A percentile compares a stretch with the other conserved stretches of the same genome.
Evolutionary conservation across 2,113 vertebrate genomes (phyloP).

Genomic region (Eira barbara): DNA sequence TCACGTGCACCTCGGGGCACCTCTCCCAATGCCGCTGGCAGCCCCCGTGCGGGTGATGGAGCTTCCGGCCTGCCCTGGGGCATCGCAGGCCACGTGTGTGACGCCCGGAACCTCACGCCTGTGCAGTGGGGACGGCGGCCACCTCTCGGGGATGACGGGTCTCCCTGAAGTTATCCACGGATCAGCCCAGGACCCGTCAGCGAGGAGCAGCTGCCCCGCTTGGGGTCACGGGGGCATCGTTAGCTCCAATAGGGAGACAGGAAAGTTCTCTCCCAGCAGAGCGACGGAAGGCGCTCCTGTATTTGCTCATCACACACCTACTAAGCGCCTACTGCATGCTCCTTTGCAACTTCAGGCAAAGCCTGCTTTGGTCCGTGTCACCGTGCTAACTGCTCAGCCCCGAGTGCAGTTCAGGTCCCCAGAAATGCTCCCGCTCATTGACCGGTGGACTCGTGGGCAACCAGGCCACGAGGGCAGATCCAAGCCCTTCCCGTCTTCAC

Average conservation of each 20-base stretch:
- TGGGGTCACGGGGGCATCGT: constrained; percentile 1
- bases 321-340: background rate
- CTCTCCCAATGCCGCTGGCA: background rate
- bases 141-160: fast-evolving
- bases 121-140: fast-evolving
- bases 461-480: background rate
- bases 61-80: background rate
- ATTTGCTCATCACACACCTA: background rate
- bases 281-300: background rate
- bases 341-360: background rate
- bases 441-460: background rate
- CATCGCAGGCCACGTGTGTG: fast-evolving
- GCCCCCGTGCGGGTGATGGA: background rate
- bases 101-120: too few relatives aligned
- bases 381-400: background rate
- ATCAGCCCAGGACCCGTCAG: background rate
- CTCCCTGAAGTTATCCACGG: background rate
- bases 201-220: background rate
- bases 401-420: background rate
- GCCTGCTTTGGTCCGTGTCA: background rate
- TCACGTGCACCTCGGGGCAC: background rate
- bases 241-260: background rate
- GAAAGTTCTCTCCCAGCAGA: background rate
- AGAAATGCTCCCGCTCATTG: constrained; percentile 43
- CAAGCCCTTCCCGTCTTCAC: constrained; percentile 54